Conservation (phyloP, 64 coral and sea anemone species). For the Catalaphyllia jardinei region DNA sequence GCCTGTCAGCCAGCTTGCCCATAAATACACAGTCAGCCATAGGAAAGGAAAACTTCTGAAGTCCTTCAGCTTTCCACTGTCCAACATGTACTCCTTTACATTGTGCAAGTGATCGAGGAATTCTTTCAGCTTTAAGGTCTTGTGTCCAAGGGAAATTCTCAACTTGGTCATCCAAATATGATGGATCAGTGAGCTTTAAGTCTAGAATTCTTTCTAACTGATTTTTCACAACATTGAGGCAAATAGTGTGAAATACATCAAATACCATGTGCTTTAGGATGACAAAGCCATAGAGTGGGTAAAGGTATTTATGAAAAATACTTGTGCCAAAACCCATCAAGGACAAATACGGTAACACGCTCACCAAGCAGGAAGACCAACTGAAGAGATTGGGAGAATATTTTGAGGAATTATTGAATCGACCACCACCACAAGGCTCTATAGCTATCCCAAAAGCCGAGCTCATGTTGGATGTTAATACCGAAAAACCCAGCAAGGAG, state of each 20-base stretch:
- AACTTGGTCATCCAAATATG: constrained; percentile 4
- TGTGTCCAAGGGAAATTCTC: constrained; percentile 10
- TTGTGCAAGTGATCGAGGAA: background rate
- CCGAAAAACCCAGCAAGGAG: too few relatives aligned
- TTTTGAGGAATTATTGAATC: too few relatives aligned
- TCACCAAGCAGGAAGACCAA: too few relatives aligned
- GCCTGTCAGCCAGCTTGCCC: background rate
- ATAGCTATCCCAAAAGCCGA: too few relatives aligned
- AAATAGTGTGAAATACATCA: constrained; percentile 24
- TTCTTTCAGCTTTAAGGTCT: background rate
- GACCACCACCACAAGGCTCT: too few relatives aligned
- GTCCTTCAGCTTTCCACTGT: background rate
- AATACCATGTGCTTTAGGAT: constrained; percentile 7
- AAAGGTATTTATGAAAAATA: constrained; percentile 15
- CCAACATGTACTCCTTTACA: background rate
- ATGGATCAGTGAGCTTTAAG: background rate
- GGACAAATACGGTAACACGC: too few relatives aligned
- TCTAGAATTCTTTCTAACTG: background rate
- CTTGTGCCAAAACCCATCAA: too few relatives aligned
- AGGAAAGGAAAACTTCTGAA: constrained; percentile 28
- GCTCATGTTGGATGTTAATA: too few relatives aligned
- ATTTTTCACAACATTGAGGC: background rate
- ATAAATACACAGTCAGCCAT: constrained; percentile 53
- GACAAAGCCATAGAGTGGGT: constrained; percentile 1
- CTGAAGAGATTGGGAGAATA: too few relatives aligned